Evolutionary conservation across 2,888 invertebrate genomes (phyloP), one percentile per base, ranked within the genome.

Genomic region (Schizotus pectinicornis): DNA sequence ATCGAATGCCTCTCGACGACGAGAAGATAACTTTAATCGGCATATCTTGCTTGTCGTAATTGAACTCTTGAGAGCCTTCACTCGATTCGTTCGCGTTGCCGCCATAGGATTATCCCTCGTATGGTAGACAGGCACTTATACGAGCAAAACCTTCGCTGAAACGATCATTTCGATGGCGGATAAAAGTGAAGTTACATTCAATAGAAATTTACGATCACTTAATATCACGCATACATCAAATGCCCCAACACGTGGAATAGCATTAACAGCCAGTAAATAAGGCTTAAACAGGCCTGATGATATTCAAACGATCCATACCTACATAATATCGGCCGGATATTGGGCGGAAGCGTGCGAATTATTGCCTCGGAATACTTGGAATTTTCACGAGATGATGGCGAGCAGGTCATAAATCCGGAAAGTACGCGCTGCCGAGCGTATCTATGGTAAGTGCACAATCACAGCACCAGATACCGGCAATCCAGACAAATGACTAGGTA

Each of bases 401-500:
- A 51, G 46, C 52, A 54, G 59, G 64, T 60, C 43, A 64, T 67
- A 67, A 69, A 69, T 67, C 61, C 51, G 51, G 37, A 52, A 61
- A 63, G 61, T 65, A 61, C 63, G 67, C 65, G 51, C 60, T 57
- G 53, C 56, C 59, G 57, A 59, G 62, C 65, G 64, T 67, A 68
- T 68, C 69, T 68, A 69, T 66, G 65, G 65, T 63, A 68, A 70
- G 65, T 67, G 69, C 67, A 65, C 69, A 71, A 70, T 71, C 69
- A 68, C 63, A 67, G 62, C 59, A 60, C 57, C 65, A 67, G 67
- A 71, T 71, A 68, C 68, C 68, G 64, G 62, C 68, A 72, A 73
- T 71, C 71, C 71, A 70, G 71, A 73, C 69, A 72, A 73, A 73
- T 73, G 69, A 73, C 69, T 69, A 64, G 69, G 68, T 71, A 73